Evolutionary conservation across 2,888 invertebrate species (phyloP).

Genomic region (Campopleginae sp.): DNA sequence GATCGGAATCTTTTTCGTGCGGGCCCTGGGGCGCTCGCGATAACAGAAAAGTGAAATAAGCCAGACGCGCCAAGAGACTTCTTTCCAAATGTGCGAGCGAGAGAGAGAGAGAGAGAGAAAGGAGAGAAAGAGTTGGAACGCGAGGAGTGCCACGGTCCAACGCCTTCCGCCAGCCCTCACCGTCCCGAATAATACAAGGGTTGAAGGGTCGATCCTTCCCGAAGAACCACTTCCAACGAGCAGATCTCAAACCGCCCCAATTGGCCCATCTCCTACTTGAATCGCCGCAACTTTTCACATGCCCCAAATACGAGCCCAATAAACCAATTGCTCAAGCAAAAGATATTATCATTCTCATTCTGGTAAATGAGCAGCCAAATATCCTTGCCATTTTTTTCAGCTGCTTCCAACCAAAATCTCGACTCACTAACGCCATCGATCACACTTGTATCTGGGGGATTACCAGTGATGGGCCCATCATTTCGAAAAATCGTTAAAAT

Average conservation of each 20-base stretch:
- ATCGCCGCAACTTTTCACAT: slow-evolving; percentile 34
- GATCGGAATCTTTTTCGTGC: slow-evolving; percentile 78
- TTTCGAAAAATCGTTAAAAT: not conserved
- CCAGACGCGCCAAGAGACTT: slow-evolving; percentile 57
- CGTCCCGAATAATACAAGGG: slow-evolving; percentile 60
- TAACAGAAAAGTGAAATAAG: slow-evolving; percentile 67
- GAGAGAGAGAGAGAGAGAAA: slow-evolving; percentile 23
- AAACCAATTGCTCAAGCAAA: slow-evolving; percentile 44
- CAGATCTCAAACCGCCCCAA: slow-evolving; percentile 59
- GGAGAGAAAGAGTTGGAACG: slow-evolving; percentile 13
- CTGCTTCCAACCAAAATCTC: not conserved
- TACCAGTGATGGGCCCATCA: not conserved
- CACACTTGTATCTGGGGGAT: not conserved
- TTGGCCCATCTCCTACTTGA: slow-evolving; percentile 58
- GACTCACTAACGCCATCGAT: not conserved
- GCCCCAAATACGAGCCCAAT: slow-evolving; percentile 40
- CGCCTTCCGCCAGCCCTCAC: slow-evolving; percentile 59
- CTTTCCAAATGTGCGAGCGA: slow-evolving; percentile 19
- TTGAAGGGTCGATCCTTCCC: slow-evolving; percentile 66
- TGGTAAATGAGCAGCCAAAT: slow-evolving; percentile 59
- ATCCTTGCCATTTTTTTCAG: slow-evolving; percentile 21
- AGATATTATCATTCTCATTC: slow-evolving; percentile 58
- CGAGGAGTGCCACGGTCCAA: slow-evolving; percentile 56
- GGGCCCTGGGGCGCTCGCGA: slow-evolving; percentile 59
- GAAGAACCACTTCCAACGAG: slow-evolving; percentile 59